These are phyloP conservation scores for Ennomos fuscantarius DNA, from an alignment of 2,888 invertebrate genomes.

Conservation along the genomic window DNA sequence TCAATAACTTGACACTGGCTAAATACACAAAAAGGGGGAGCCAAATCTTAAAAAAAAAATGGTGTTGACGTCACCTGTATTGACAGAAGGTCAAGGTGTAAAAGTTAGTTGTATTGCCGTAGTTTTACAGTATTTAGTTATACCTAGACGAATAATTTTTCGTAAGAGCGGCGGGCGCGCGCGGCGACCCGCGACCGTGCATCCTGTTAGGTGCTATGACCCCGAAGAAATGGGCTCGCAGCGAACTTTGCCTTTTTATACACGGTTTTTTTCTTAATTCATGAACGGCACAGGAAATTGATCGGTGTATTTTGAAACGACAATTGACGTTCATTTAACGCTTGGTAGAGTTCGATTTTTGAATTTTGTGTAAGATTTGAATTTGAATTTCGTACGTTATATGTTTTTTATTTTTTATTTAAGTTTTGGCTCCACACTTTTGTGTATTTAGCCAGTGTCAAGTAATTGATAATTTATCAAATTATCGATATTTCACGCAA, in stretches of 20 bases:
- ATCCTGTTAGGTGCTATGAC: constrained; percentile 85
- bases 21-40: no score
- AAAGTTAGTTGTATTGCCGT: no score
- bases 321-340: constrained; percentile 72
- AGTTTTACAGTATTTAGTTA: constrained; percentile 58
- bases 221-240: constrained; percentile 78
- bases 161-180: constrained; percentile 74
- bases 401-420: no score
- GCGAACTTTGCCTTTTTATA: constrained; percentile 69
- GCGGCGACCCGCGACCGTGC: constrained; percentile 78
- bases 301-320: constrained; percentile 60
- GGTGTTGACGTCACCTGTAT: no score
- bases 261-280: constrained; percentile 63
- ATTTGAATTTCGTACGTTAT: constrained; percentile 16
- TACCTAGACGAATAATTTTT: constrained; percentile 74
- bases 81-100: no score
- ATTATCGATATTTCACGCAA: no score
- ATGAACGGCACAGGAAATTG: constrained; percentile 78
- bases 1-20: no score
- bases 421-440: no score
- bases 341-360: constrained; percentile 55
- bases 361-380: constrained; percentile 33
- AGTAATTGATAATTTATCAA: no score
- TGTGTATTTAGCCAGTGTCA: no score
- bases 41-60: no score